phyloP scores from a whole-genome alignment of 2,797 vertebrate species.

The Xenopus petersii region DNA sequence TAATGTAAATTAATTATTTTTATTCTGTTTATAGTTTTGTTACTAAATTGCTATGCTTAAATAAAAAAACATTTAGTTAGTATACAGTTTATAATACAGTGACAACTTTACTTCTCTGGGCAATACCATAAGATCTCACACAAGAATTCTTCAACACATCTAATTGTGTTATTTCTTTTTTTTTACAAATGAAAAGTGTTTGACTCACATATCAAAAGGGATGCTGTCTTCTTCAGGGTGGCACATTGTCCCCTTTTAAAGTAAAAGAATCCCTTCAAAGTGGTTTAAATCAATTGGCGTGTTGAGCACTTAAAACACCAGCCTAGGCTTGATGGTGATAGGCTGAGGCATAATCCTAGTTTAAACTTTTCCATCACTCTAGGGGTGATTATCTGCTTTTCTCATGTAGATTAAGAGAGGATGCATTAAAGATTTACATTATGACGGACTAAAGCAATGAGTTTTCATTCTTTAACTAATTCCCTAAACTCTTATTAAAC shows the following conservation, averaged over 20 bases:
- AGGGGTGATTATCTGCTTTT: slow-evolving; percentile 40
- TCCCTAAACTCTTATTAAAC: neutral
- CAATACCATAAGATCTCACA: no score
- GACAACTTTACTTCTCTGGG: no score
- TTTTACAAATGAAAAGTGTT: neutral
- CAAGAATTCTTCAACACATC: no score
- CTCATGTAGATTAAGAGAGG: slow-evolving; percentile 30
- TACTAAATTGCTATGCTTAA: no score
- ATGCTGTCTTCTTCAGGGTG: neutral
- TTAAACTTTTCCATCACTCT: slow-evolving; percentile 37
- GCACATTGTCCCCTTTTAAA: neutral
- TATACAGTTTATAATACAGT: no score
- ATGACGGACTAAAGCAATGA: slow-evolving; percentile 5
- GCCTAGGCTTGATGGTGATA: slow-evolving; percentile 35
- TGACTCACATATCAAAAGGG: neutral
- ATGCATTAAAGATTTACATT: slow-evolving; percentile 17
- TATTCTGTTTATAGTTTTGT: no score
- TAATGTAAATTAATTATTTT: no score
- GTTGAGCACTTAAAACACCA: slow-evolving; percentile 26
- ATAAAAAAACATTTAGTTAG: no score
- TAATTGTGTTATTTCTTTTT: no score
- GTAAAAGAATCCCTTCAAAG: neutral
- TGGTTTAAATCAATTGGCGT: slow-evolving; percentile 30
- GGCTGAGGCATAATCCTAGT: slow-evolving; percentile 44
- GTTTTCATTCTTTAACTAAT: neutral